A percentile compares a stretch with the other conserved stretches of the same genome.
phyloP scores from a whole-genome alignment of 2,888 invertebrate genomes.

The Boloria euphrosyne region DNA sequence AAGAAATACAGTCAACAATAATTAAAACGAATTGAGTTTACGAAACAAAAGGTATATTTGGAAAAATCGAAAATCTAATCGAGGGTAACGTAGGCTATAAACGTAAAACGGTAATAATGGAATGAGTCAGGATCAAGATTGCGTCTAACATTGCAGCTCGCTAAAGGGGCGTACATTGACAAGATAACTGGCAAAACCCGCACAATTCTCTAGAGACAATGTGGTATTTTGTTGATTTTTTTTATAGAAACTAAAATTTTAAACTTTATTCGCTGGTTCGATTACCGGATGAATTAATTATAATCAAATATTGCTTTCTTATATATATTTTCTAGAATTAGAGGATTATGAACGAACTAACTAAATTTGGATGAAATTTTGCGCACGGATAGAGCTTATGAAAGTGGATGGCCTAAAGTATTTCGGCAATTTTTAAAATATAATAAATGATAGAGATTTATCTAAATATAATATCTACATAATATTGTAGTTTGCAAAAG shows the following conservation, averaged over 20 bases:
- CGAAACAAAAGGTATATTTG: neutral
- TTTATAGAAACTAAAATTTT: neutral
- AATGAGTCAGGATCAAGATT: conserved; percentile 36
- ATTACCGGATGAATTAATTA: too few species aligned
- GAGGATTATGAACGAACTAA: too few species aligned
- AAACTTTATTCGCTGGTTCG: too few species aligned
- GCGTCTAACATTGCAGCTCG: conserved; percentile 40
- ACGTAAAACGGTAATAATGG: conserved; percentile 30
- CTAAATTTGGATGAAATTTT: too few species aligned
- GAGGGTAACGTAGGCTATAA: conserved; percentile 10
- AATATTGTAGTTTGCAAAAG: conserved; percentile 40
- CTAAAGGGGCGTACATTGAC: conserved; percentile 38
- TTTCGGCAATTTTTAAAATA: too few species aligned
- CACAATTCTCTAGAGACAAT: conserved; percentile 31
- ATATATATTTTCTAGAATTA: too few species aligned
- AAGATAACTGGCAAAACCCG: conserved; percentile 51
- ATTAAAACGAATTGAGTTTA: too few species aligned
- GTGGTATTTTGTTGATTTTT: neutral
- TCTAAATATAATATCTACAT: conserved; percentile 8
- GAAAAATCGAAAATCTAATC: conserved; percentile 15
- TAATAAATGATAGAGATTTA: too few species aligned
- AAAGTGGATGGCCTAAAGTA: too few species aligned
- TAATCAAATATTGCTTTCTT: too few species aligned
- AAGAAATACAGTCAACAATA: too few species aligned
- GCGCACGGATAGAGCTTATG: too few species aligned